A percentile compares a stretch with the other conserved stretches of the same genome.
These are phyloP conservation scores for Himalopsyche tibetana DNA, from an alignment of 2,888 invertebrate genomes.

Conservation along the genomic window DNA sequence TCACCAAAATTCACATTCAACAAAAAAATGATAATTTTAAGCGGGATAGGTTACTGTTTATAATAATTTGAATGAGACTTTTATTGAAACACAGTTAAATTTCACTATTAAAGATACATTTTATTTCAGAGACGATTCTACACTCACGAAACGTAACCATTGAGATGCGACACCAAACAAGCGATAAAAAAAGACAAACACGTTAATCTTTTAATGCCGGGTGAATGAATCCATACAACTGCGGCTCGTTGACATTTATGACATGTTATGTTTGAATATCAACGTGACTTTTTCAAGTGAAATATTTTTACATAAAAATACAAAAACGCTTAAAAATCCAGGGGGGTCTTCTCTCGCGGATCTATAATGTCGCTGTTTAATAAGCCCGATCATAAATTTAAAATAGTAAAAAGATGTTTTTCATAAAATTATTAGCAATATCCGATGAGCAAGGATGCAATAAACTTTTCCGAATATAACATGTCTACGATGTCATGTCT, in stretches of 20 bases:
- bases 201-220: slow-evolving; percentile 24
- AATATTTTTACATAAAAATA: neutral
- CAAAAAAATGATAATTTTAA: too few species aligned
- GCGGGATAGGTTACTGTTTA: too few species aligned
- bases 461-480: too few species aligned
- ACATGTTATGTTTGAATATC: slow-evolving; percentile 1
- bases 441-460: too few species aligned
- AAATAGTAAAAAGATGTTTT: neutral
- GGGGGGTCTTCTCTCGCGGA: neutral
- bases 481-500: too few species aligned
- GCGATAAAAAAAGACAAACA: slow-evolving; percentile 5
- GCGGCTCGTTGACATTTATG: neutral
- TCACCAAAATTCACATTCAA: too few species aligned
- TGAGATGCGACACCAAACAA: neutral
- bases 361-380: neutral
- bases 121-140: too few species aligned
- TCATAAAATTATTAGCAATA: neutral
- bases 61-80: too few species aligned
- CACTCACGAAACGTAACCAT: neutral
- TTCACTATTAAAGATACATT: too few species aligned
- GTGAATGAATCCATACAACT: neutral
- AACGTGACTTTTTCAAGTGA: neutral
- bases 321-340: neutral
- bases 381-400: neutral
- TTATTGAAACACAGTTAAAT: too few species aligned